A percentile compares a stretch with the other conserved stretches of the same genome.
Conservation (phyloP, 2,113 vertebrate species). For the Spea multiplicata region DNA sequence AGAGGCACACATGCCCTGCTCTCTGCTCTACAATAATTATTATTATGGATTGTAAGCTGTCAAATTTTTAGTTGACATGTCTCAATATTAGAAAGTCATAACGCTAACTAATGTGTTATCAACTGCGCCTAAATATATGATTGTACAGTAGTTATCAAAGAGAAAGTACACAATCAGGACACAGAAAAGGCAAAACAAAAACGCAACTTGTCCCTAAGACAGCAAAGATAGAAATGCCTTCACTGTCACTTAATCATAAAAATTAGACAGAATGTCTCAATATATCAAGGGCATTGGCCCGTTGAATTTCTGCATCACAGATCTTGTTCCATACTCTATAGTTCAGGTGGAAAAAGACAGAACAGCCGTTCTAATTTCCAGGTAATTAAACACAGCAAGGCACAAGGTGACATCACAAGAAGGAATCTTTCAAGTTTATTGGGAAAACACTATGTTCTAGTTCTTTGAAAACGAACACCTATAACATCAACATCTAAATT, state of each 20-base stretch:
- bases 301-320: constrained; percentile 9
- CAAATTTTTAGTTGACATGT: too few relatives aligned
- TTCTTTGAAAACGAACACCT: too few relatives aligned
- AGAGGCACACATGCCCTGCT: too few relatives aligned
- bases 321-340: background rate
- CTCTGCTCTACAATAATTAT: too few relatives aligned
- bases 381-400: constrained; percentile 19
- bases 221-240: background rate
- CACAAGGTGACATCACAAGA: constrained; percentile 31
- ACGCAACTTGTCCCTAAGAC: background rate
- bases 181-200: constrained; percentile 13
- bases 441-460: background rate
- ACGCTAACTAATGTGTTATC: too few relatives aligned
- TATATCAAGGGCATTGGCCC: constrained; percentile 7
- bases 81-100: too few relatives aligned
- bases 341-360: background rate
- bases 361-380: constrained; percentile 4
- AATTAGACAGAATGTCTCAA: constrained; percentile 1
- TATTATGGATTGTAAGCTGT: too few relatives aligned
- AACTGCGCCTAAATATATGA: too few relatives aligned
- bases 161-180: constrained; percentile 12
- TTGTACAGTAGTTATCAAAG: constrained; percentile 12
- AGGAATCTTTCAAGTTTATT: background rate
- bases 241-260: background rate
- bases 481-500: too few relatives aligned